phyloP scores from a whole-genome alignment of 2,113 vertebrate genomes.

The Etheostoma cragini region DNA sequence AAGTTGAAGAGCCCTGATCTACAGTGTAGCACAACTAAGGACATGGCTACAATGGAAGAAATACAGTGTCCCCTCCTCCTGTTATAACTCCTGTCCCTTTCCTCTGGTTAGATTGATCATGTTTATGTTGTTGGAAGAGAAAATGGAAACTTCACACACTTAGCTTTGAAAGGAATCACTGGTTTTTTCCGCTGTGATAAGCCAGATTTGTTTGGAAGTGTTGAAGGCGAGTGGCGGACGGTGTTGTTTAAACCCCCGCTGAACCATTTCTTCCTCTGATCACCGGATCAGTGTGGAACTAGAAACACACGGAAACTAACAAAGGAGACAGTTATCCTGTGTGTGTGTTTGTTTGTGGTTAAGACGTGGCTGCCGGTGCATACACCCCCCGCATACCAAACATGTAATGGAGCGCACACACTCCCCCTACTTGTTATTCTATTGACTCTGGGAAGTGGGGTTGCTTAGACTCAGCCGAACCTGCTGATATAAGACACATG shows the following conservation, averaged over 20 bases:
- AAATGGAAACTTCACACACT: conserved; percentile 32
- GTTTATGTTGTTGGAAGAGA: conserved; percentile 35
- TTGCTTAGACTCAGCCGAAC: conserved; percentile 9
- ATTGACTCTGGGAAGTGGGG: conserved; percentile 49
- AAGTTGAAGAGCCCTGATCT: background rate
- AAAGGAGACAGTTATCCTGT: conserved; percentile 69
- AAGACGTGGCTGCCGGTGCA: conserved; percentile 42
- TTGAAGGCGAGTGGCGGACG: conserved; percentile 10
- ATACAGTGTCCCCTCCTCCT: background rate
- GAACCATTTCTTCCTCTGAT: conserved; percentile 62
- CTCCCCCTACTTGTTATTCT: conserved; percentile 69
- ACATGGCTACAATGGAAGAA: conserved; percentile 6
- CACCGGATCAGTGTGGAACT: conserved; percentile 53
- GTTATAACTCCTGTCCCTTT: background rate
- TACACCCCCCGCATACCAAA: conserved; percentile 54
- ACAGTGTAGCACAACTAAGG: background rate
- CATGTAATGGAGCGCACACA: conserved; percentile 55
- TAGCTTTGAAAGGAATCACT: conserved; percentile 23
- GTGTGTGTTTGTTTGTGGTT: conserved; percentile 66
- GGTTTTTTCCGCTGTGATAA: conserved; percentile 31
- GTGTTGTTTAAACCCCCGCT: conserved; percentile 46
- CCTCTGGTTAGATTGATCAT: conserved; percentile 12
- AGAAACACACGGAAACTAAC: conserved; percentile 62
- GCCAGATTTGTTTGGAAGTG: conserved; percentile 34
- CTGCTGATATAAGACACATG: conserved; percentile 37